Evolutionary conservation across 2,113 vertebrate species (phyloP).

Genomic region (Silurus meridionalis): DNA sequence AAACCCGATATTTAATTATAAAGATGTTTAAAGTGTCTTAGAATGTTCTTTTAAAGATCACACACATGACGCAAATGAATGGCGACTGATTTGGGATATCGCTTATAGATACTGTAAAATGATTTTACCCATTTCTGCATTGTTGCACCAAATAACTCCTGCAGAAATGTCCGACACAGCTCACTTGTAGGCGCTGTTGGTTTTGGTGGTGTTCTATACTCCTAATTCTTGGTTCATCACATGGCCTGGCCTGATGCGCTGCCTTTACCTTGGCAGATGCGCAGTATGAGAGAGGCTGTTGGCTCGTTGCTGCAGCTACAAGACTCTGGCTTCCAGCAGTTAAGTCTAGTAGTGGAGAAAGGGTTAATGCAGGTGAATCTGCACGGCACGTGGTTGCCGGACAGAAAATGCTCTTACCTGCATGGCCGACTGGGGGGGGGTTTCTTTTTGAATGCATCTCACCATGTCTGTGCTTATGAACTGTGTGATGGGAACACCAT

Average conservation of each 20-base stretch:
- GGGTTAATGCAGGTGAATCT: conserved; percentile 51
- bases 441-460: not conserved
- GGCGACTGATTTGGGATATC: not conserved
- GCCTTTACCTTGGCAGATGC: conserved; percentile 42
- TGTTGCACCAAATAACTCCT: not conserved
- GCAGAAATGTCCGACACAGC: not conserved
- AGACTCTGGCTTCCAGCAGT: conserved; percentile 46
- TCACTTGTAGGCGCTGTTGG: not conserved
- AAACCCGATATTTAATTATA: not conserved
- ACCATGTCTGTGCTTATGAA: not conserved
- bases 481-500: conserved; percentile 5
- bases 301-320: conserved; percentile 52
- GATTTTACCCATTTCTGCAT: not conserved
- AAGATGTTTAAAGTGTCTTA: not conserved
- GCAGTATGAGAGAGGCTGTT: conserved; percentile 48
- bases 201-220: not conserved
- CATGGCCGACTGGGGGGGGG: conserved; percentile 24
- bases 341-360: conserved; percentile 52
- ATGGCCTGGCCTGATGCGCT: conserved; percentile 2
- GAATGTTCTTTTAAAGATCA: not conserved
- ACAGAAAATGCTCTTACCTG: conserved; percentile 1
- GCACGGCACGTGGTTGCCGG: conserved; percentile 30
- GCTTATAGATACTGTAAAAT: not conserved
- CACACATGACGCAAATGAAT: not conserved
- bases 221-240: not conserved